These are phyloP conservation scores for Ailurus styani DNA, from an alignment of 2,113 vertebrate species.

Conservation along the genomic window DNA sequence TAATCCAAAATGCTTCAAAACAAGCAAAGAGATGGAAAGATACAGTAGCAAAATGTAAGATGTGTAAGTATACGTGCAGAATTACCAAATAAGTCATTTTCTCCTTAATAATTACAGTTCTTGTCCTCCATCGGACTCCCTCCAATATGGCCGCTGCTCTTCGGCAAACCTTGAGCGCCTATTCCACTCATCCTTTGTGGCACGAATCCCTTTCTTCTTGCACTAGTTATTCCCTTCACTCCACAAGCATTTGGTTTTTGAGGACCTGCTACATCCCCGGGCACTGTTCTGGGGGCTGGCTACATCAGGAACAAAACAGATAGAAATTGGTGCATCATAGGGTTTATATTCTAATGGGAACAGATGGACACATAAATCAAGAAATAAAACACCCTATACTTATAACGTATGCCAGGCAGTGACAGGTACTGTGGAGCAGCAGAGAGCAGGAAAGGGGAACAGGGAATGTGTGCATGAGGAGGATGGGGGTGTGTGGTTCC, in stretches of 20 bases:
- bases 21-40: not conserved
- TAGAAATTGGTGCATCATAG: not conserved
- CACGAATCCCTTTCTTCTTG: not conserved
- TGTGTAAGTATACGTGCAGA: not conserved
- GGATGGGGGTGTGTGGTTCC: fast-evolving
- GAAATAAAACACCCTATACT: not conserved
- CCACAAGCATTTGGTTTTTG: not conserved
- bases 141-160: not conserved
- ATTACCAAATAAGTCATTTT: not conserved
- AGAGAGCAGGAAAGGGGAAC: not conserved
- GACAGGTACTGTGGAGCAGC: not conserved
- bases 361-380: not conserved
- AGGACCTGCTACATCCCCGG: not conserved
- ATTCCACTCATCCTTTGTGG: not conserved
- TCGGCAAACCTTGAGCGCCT: not conserved
- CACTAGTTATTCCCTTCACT: not conserved
- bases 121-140: not conserved
- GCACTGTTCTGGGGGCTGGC: no score
- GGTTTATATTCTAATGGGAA: not conserved
- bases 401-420: not conserved
- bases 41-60: not conserved
- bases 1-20: not conserved
- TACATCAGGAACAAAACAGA: not conserved
- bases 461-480: not conserved
- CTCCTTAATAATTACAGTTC: not conserved